Evolutionary conservation across 2,797 vertebrate species (phyloP).

Genomic region (Onychomys leucogaster): DNA sequence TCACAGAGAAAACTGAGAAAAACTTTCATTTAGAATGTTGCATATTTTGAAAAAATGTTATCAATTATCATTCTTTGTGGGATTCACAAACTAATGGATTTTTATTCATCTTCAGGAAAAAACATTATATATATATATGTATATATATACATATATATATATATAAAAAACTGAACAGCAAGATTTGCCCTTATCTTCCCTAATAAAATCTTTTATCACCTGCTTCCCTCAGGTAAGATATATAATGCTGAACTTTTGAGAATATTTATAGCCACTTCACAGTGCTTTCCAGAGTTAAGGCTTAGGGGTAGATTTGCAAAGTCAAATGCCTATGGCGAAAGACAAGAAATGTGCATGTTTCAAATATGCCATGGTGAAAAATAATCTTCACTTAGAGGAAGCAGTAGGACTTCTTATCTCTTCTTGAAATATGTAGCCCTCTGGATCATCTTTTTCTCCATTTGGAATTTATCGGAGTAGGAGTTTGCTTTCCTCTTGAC

Average conservation of each 20-base stretch:
- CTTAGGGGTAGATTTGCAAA: conserved; percentile 45
- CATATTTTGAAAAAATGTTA: conserved; percentile 26
- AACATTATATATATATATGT: neutral
- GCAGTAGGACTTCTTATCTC: conserved; percentile 40
- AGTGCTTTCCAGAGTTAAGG: conserved; percentile 6
- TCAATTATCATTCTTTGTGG: neutral
- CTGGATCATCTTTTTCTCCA: neutral
- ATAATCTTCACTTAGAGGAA: conserved; percentile 27
- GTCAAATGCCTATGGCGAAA: neutral
- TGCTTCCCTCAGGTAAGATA: conserved; percentile 61
- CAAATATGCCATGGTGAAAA: conserved; percentile 46
- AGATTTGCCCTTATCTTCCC: neutral
- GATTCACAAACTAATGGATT: neutral
- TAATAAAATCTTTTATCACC: conserved; percentile 64
- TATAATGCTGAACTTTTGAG: conserved; percentile 49
- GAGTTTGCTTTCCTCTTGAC: neutral
- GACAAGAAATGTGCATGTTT: conserved; percentile 37
- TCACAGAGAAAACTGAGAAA: neutral
- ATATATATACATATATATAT: neutral
- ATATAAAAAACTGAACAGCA: neutral
- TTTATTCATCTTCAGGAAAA: conserved; percentile 41
- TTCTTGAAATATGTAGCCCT: conserved; percentile 58
- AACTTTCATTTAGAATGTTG: conserved; percentile 18
- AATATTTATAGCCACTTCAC: conserved; percentile 64
- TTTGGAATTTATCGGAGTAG: conserved; percentile 24